Conservation (phyloP, 2,797 vertebrate species). For the Channallabes apus region DNA sequence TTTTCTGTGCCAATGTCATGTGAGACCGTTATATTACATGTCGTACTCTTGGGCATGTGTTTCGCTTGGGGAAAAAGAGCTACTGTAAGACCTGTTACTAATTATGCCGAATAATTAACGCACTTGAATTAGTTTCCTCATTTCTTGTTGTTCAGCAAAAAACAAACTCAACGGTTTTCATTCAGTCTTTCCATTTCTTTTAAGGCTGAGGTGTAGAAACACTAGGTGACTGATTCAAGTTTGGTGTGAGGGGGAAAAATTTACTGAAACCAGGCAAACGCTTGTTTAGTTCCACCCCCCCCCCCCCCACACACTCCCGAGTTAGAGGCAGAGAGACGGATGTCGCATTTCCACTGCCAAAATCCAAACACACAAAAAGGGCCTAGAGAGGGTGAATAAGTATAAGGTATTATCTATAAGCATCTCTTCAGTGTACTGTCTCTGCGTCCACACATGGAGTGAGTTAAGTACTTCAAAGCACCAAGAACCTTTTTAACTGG, state of each 20-base stretch:
- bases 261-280: slow-evolving; percentile 23
- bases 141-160: slow-evolving; percentile 7
- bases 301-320: too few relatives aligned
- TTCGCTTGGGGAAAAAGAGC: too few relatives aligned
- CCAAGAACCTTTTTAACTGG: slow-evolving; percentile 71
- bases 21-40: slow-evolving; percentile 42
- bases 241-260: neutral
- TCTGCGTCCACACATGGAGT: slow-evolving; percentile 55
- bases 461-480: slow-evolving; percentile 61
- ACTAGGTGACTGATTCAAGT: slow-evolving; percentile 14
- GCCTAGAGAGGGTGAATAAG: slow-evolving; percentile 46
- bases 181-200: slow-evolving; percentile 17
- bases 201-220: slow-evolving; percentile 8
- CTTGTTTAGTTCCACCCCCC: neutral
- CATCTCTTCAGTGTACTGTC: slow-evolving; percentile 46
- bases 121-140: neutral
- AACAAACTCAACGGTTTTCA: slow-evolving; percentile 49
- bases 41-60: too few relatives aligned
- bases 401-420: slow-evolving; percentile 42
- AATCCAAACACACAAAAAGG: slow-evolving; percentile 38
- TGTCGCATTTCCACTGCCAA: slow-evolving; percentile 67
- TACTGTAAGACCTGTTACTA: slow-evolving; percentile 22
- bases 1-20: slow-evolving; percentile 42
- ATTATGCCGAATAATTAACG: slow-evolving; percentile 23
- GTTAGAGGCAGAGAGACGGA: slow-evolving; percentile 33